Percentiles rank a stretch among this genome's conserved stretches.
Evolutionary conservation across 2,797 vertebrate genomes (phyloP).

Genomic region (Serranus cabrilla): DNA sequence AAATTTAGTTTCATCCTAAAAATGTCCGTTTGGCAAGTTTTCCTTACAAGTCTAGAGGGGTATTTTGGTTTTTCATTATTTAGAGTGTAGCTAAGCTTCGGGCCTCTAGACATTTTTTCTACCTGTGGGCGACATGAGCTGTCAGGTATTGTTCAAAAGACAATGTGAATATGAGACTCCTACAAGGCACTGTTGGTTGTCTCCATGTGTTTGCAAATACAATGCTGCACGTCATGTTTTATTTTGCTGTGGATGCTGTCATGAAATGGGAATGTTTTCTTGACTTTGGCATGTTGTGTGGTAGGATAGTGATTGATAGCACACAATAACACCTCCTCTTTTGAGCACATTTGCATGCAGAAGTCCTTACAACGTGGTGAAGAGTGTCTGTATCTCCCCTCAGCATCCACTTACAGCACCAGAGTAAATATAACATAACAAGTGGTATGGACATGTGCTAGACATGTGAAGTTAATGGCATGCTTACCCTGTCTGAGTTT

Average conservation of each 20-base stretch:
- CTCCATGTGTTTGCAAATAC: not conserved
- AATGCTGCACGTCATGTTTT: not conserved
- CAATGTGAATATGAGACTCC: not conserved
- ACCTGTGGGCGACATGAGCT: not conserved
- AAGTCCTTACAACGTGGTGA: no score
- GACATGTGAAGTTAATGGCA: conserved; percentile 40
- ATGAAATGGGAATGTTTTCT: not conserved
- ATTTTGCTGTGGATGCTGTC: not conserved
- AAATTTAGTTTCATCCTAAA: conserved; percentile 18
- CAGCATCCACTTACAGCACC: no score
- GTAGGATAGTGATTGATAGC: no score
- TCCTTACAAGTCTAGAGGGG: not conserved
- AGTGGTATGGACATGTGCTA: conserved; percentile 1
- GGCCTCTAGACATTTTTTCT: not conserved
- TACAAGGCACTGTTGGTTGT: not conserved
- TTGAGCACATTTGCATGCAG: no score
- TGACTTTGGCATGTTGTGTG: not conserved
- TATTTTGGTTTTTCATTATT: conserved; percentile 46
- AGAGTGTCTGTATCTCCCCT: no score
- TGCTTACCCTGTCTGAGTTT: conserved; percentile 75
- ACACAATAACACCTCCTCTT: no score
- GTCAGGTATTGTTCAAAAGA: conserved; percentile 24
- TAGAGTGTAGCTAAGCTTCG: conserved; percentile 10
- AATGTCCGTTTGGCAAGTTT: conserved; percentile 14
- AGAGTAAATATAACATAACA: not conserved